Evolutionary conservation across 2,797 vertebrate genomes (phyloP).

Genomic region (Lagodon rhomboides): DNA sequence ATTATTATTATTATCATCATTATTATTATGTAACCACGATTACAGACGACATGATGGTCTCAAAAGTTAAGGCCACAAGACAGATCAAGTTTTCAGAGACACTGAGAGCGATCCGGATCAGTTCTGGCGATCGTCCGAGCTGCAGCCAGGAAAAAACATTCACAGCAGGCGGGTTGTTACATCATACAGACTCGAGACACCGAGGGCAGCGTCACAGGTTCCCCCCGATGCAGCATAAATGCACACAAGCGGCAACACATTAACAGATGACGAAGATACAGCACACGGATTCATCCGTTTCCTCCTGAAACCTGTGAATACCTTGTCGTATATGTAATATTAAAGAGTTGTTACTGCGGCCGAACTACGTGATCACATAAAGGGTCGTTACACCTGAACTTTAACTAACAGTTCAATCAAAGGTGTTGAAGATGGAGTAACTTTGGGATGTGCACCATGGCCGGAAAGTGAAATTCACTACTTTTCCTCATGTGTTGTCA

Average conservation of each 20-base stretch:
- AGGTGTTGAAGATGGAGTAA: neutral
- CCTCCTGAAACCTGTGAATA: slow-evolving; percentile 35
- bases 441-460: slow-evolving; percentile 6
- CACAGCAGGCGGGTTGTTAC: slow-evolving; percentile 59
- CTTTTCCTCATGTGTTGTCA: neutral
- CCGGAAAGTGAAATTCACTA: slow-evolving; percentile 9
- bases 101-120: slow-evolving; percentile 42
- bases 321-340: slow-evolving; percentile 27
- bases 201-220: slow-evolving; percentile 16
- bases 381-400: neutral
- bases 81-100: slow-evolving; percentile 66
- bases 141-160: slow-evolving; percentile 41
- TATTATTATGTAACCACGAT: slow-evolving; percentile 54
- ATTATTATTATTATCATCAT: slow-evolving; percentile 28
- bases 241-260: slow-evolving; percentile 50
- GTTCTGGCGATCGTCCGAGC: slow-evolving; percentile 38
- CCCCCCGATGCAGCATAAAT: slow-evolving; percentile 49
- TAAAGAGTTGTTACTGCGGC: slow-evolving; percentile 23
- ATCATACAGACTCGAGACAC: slow-evolving; percentile 38
- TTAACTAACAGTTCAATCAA: neutral
- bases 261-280: slow-evolving; percentile 33
- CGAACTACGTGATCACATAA: slow-evolving; percentile 20
- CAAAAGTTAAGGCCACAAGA: slow-evolving; percentile 73
- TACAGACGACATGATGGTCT: slow-evolving; percentile 62
- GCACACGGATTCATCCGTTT: slow-evolving; percentile 37